Conservation (phyloP, 2,888 invertebrate genomes). For the Anthoptus insignis region DNA sequence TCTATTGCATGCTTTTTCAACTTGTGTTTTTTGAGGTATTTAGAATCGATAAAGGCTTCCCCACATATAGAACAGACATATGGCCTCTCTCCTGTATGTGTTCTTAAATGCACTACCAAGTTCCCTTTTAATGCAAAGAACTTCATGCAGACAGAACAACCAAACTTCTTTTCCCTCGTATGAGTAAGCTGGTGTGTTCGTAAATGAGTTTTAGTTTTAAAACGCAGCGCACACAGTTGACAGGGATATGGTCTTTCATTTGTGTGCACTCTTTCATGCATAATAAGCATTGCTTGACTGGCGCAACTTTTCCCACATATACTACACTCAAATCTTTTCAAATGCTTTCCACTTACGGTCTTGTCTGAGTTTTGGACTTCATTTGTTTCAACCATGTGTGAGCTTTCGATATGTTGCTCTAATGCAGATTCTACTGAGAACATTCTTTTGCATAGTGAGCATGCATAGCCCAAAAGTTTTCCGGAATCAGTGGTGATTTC, state of each 20-base stretch:
- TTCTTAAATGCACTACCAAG: constrained; percentile 80
- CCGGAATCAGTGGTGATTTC: constrained; percentile 75
- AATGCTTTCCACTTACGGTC: constrained; percentile 59
- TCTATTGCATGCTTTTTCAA: constrained; percentile 78
- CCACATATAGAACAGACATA: constrained; percentile 78
- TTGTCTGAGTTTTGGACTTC: constrained; percentile 71
- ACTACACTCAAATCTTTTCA: constrained; percentile 74
- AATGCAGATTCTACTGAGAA: constrained; percentile 78
- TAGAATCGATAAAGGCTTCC: constrained; percentile 84
- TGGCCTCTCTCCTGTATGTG: constrained; percentile 83
- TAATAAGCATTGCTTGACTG: constrained; percentile 81
- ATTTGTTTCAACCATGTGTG: constrained; percentile 70
- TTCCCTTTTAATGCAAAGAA: constrained; percentile 84
- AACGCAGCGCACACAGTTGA: constrained; percentile 74
- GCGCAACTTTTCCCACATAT: constrained; percentile 79
- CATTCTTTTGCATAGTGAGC: constrained; percentile 81
- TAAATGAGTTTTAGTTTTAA: constrained; percentile 83
- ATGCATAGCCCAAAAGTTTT: constrained; percentile 76
- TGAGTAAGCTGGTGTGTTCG: constrained; percentile 83
- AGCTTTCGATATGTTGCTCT: constrained; percentile 75
- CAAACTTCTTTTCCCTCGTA: constrained; percentile 83
- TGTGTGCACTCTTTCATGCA: constrained; percentile 84
- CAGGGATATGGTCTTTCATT: constrained; percentile 82
- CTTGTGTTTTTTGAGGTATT: constrained; percentile 83
- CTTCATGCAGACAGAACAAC: constrained; percentile 84